phyloP scores from a whole-genome alignment of 1,140 invertebrate species.

The Pectinophora gossypiella region DNA sequence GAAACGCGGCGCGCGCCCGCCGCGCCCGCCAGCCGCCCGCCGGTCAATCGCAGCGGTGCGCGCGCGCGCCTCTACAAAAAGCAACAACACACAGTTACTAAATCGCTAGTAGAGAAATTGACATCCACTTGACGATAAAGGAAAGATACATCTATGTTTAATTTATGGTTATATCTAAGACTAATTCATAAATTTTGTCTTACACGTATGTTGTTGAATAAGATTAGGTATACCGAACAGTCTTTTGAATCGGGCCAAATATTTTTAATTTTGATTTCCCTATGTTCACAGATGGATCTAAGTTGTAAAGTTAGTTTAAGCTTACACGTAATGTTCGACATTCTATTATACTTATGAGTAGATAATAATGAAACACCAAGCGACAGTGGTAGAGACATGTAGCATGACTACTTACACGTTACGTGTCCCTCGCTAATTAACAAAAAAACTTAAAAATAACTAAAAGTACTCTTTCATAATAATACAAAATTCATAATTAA shows the following conservation, averaged over 20 bases:
- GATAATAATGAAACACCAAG: constrained; percentile 20
- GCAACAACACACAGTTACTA: constrained; percentile 41
- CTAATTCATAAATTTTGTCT: constrained; percentile 54
- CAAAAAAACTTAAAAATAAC: constrained; percentile 23
- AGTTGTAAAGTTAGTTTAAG: constrained; percentile 44
- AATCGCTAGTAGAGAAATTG: constrained; percentile 45
- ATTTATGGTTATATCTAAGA: constrained; percentile 54
- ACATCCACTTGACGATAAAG: constrained; percentile 50
- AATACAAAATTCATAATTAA: constrained; percentile 60
- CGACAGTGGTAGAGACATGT: constrained; percentile 13
- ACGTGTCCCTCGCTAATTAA: neutral
- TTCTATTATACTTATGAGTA: constrained; percentile 32
- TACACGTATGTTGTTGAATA: constrained; percentile 55
- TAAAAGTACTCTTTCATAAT: constrained; percentile 53
- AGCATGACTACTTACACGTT: neutral
- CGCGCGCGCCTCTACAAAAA: too few relatives aligned
- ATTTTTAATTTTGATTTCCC: constrained; percentile 69
- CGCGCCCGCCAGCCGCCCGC: neutral
- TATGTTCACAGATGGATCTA: constrained; percentile 63
- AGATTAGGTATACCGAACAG: constrained; percentile 74
- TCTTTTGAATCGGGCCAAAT: constrained; percentile 74
- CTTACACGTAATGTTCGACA: constrained; percentile 44
- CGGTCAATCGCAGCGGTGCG: neutral
- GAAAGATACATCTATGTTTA: constrained; percentile 46
- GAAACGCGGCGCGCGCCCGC: constrained; percentile 12